Conservation (phyloP, 2,113 vertebrate species). For the Rostratula benghalensis region DNA sequence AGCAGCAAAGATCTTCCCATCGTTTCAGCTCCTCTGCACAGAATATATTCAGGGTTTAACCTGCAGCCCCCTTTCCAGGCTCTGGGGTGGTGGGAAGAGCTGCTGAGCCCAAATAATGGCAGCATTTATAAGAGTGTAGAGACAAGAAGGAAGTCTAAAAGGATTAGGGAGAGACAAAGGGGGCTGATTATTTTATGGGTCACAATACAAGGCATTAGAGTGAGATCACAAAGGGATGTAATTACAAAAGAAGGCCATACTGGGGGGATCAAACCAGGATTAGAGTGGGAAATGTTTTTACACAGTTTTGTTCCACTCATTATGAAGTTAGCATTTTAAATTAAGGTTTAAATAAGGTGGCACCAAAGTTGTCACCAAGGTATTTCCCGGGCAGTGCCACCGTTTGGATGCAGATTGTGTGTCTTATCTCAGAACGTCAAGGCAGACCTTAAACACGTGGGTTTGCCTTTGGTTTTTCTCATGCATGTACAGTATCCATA, state of each 20-base stretch:
- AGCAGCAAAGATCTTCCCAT: constrained; percentile 41
- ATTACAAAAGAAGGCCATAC: constrained; percentile 73
- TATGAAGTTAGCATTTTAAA: constrained; percentile 72
- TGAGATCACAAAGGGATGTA: constrained; percentile 73
- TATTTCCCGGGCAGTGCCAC: constrained; percentile 47
- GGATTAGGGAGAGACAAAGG: constrained; percentile 74
- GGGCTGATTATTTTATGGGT: constrained; percentile 75
- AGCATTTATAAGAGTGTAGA: constrained; percentile 67
- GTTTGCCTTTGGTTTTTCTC: background rate
- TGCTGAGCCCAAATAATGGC: constrained; percentile 72
- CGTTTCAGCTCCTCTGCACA: constrained; percentile 6
- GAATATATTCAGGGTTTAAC: constrained; percentile 66
- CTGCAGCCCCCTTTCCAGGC: constrained; percentile 53
- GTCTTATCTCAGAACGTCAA: background rate
- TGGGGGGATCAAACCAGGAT: constrained; percentile 66
- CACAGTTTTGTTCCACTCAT: constrained; percentile 72
- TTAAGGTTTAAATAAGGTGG: constrained; percentile 67
- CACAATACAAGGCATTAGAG: constrained; percentile 74
- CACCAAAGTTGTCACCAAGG: constrained; percentile 58
- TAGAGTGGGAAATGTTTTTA: constrained; percentile 71
- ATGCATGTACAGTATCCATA: fast-evolving
- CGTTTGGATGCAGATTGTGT: background rate
- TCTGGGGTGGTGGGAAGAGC: constrained; percentile 68
- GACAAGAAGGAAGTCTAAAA: constrained; percentile 75
- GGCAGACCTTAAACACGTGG: background rate